These are phyloP conservation scores for Phenganax marumi DNA, from an alignment of 92 coral and sea anemone genomes.

Conservation along the genomic window DNA sequence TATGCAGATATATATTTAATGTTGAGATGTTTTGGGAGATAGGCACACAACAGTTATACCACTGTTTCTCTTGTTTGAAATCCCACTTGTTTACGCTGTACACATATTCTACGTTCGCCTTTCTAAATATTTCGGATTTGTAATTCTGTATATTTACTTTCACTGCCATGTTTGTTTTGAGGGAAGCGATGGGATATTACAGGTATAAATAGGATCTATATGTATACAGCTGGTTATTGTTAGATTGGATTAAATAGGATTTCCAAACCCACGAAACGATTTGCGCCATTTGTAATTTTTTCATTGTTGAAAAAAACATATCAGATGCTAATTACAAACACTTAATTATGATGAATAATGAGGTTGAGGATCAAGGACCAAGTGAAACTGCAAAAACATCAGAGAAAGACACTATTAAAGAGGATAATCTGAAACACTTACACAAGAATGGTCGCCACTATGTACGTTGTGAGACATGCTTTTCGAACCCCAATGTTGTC, in stretches of 20 bases:
- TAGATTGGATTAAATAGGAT: neutral
- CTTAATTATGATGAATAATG: no score
- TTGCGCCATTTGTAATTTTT: no score
- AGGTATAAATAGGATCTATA: neutral
- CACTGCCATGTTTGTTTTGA: no score
- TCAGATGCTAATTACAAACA: no score
- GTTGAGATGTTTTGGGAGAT: no score
- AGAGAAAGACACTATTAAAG: neutral
- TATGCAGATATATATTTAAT: no score
- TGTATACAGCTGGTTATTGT: neutral
- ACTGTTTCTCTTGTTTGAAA: no score
- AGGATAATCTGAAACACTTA: slow-evolving; percentile 10
- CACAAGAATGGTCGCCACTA: slow-evolving; percentile 9
- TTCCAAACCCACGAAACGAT: no score
- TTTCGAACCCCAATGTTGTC: slow-evolving; percentile 9
- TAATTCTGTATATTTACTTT: neutral
- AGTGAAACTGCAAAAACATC: slow-evolving; percentile 2
- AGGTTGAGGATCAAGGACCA: slow-evolving; percentile 7
- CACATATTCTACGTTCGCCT: neutral
- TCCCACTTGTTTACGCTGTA: neutral
- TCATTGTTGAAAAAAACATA: no score
- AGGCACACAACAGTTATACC: no score
- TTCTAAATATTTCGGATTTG: neutral
- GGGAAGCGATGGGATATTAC: neutral
- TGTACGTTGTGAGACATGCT: slow-evolving; percentile 1